Evolutionary conservation across 2,888 invertebrate species (phyloP).

Genomic region (Drosophila demipolita): DNA sequence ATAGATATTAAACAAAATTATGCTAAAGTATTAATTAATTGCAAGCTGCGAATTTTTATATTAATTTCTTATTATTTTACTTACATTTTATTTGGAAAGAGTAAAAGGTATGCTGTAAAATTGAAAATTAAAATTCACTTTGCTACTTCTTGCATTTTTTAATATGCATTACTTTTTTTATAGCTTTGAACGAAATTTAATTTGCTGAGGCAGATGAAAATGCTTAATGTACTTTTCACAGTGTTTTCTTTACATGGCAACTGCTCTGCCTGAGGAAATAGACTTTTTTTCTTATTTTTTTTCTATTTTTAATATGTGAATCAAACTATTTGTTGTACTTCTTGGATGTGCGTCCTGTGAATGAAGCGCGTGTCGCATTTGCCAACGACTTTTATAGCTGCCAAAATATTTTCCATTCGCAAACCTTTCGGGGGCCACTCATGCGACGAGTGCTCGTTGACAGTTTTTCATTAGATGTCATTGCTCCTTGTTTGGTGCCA

Average conservation of each 20-base stretch:
- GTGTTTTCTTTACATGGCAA: constrained; percentile 3
- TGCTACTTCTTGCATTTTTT: neutral
- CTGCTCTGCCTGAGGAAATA: constrained; percentile 4
- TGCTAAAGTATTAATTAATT: neutral
- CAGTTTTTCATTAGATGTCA: constrained; percentile 66
- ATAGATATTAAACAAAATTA: neutral
- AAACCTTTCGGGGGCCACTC: constrained; percentile 17
- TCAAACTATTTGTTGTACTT: constrained; percentile 29
- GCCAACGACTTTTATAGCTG: constrained; percentile 69
- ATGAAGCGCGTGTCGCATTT: constrained; percentile 62
- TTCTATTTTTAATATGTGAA: neutral
- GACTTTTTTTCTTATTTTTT: neutral
- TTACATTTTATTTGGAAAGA: neutral
- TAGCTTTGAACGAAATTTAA: constrained; percentile 36
- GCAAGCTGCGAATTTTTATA: neutral
- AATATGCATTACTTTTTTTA: constrained; percentile 46
- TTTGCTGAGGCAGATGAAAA: constrained; percentile 33
- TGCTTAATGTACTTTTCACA: constrained; percentile 22
- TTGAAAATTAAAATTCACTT: constrained; percentile 25
- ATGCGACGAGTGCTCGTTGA: constrained; percentile 23
- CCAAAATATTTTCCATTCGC: constrained; percentile 21
- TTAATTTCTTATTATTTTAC: neutral
- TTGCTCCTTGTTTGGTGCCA: constrained; percentile 67
- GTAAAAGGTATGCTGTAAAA: constrained; percentile 25
- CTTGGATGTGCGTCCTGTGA: constrained; percentile 56